These are phyloP conservation scores for Sinhomidia bicolor DNA, from an alignment of 2,888 invertebrate species.

Conservation along the genomic window DNA sequence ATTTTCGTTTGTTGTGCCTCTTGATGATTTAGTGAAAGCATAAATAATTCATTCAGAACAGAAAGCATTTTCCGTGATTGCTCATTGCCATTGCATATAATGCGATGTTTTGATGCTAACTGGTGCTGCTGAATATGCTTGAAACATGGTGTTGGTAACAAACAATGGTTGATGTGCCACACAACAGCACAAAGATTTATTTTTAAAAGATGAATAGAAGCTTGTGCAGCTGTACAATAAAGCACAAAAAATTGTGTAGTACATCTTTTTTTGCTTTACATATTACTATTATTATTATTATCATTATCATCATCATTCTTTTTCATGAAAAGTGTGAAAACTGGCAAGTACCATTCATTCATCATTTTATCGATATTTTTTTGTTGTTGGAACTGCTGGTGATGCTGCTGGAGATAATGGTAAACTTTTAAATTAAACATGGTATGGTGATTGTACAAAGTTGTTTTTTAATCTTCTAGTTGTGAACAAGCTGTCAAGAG, in stretches of 20 bases:
- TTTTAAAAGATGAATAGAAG: not conserved
- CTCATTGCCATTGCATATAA: slow-evolving; percentile 8
- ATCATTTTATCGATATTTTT: slow-evolving; percentile 53
- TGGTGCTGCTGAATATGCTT: not conserved
- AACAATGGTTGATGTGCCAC: not conserved
- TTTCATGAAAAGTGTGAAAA: slow-evolving; percentile 67
- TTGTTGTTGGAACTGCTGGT: not conserved
- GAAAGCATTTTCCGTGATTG: slow-evolving; percentile 40
- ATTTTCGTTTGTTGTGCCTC: slow-evolving; percentile 16
- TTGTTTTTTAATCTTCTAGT: slow-evolving; percentile 70
- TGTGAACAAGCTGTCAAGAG: slow-evolving; percentile 68
- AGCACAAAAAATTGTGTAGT: slow-evolving; percentile 41
- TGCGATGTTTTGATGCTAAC: not conserved
- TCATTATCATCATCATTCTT: not conserved
- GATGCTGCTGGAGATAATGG: slow-evolving; percentile 27
- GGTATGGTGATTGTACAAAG: slow-evolving; percentile 54
- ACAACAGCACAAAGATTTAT: not conserved
- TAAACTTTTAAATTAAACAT: slow-evolving; percentile 57
- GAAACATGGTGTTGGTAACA: not conserved
- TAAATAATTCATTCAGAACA: slow-evolving; percentile 45
- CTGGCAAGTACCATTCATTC: slow-evolving; percentile 62
- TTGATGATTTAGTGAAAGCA: slow-evolving; percentile 39
- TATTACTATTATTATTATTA: not conserved
- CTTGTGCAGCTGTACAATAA: not conserved
- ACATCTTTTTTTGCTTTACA: slow-evolving; percentile 38